Evolutionary conservation across 2,888 invertebrate genomes (phyloP).

Genomic region (Conistra vaccinii): DNA sequence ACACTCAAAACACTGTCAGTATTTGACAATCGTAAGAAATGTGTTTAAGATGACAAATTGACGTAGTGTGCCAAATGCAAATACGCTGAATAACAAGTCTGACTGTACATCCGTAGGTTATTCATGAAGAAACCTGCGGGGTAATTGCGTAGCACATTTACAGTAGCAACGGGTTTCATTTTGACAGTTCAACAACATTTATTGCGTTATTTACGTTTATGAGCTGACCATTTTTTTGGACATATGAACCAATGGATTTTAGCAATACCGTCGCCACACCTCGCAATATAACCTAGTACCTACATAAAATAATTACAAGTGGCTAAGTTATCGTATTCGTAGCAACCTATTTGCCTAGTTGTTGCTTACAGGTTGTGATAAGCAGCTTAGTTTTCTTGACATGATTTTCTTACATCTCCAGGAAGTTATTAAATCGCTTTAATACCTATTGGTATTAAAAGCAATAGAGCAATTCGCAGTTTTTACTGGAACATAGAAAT

Average conservation of each 20-base stretch:
- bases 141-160: too few species aligned
- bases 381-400: conserved; percentile 39
- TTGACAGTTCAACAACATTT: too few species aligned
- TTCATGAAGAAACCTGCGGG: too few species aligned
- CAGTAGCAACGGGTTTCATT: too few species aligned
- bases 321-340: conserved; percentile 43
- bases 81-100: background rate
- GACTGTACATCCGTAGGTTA: background rate
- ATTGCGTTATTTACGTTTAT: too few species aligned
- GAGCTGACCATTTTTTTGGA: too few species aligned
- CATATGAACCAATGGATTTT: too few species aligned
- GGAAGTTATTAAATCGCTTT: conserved; percentile 29
- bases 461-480: background rate
- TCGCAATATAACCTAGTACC: conserved; percentile 1
- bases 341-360: conserved; percentile 58
- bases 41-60: background rate
- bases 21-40: background rate
- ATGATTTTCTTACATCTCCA: conserved; percentile 22
- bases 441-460: background rate
- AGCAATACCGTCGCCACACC: background rate
- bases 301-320: conserved; percentile 16
- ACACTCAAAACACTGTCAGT: background rate
- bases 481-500: background rate
- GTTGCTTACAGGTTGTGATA: conserved; percentile 35
- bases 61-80: background rate